Conservation (phyloP, 2,888 invertebrate species). For the Aplocera efformata region DNA sequence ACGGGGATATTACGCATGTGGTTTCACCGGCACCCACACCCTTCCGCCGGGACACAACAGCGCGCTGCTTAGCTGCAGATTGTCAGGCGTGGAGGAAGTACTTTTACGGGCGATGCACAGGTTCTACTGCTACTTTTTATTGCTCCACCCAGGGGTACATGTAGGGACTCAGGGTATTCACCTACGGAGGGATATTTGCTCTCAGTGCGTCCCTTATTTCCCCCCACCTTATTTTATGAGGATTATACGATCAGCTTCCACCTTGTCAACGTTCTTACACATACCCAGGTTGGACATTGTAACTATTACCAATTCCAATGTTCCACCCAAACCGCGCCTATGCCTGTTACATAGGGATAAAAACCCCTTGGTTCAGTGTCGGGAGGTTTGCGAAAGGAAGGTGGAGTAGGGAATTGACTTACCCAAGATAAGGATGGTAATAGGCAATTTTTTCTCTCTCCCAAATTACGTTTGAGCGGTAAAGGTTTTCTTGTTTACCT, state of each 20-base stretch:
- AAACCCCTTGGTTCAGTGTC: constrained; percentile 13
- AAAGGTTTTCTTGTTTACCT: constrained; percentile 71
- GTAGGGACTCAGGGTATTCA: too few relatives aligned
- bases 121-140: too few relatives aligned
- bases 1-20: too few relatives aligned
- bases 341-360: constrained; percentile 23
- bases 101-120: too few relatives aligned
- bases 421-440: constrained; percentile 75
- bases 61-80: too few relatives aligned
- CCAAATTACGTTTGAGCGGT: constrained; percentile 65
- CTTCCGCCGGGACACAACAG: too few relatives aligned
- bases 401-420: constrained; percentile 71
- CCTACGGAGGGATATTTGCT: constrained; percentile 20
- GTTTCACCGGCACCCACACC: too few relatives aligned
- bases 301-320: constrained; percentile 33
- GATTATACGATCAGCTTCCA: constrained; percentile 76
- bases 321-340: constrained; percentile 26
- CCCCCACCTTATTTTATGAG: constrained; percentile 76
- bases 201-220: constrained; percentile 48
- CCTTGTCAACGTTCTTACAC: constrained; percentile 75
- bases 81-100: too few relatives aligned
- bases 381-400: constrained; percentile 10
- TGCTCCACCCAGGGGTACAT: too few relatives aligned
- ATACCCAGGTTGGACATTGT: constrained; percentile 72
- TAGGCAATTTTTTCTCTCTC: constrained; percentile 65